A percentile compares a stretch with the other conserved stretches of the same genome.
phyloP scores from a whole-genome alignment of 1,140 invertebrate species.

The Lepidurus couesii region DNA sequence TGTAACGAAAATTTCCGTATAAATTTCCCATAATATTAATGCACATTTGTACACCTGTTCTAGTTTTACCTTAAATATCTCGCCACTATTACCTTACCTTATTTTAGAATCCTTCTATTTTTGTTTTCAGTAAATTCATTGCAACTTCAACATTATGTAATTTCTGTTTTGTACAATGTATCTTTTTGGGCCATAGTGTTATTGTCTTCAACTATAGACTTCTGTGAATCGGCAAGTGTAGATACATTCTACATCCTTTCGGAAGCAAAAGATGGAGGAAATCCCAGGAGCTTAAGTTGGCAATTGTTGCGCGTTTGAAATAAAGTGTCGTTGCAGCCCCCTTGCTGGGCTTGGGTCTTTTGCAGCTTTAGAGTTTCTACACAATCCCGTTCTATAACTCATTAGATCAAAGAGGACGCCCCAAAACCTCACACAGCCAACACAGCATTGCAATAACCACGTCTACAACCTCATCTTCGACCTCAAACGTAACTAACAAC shows the following conservation, averaged over 20 bases:
- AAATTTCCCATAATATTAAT: too few relatives aligned
- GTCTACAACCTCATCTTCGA: not conserved
- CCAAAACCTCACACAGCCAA: not conserved
- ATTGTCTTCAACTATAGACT: too few relatives aligned
- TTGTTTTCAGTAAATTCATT: too few relatives aligned
- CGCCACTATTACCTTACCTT: too few relatives aligned
- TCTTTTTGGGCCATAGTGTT: too few relatives aligned
- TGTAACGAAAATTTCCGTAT: too few relatives aligned
- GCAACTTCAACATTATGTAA: too few relatives aligned
- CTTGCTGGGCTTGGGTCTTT: not conserved
- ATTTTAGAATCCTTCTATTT: too few relatives aligned
- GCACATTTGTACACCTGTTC: too few relatives aligned
- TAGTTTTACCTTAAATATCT: too few relatives aligned
- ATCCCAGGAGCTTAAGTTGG: not conserved
- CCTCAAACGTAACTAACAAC: not conserved
- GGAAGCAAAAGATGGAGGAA: not conserved
- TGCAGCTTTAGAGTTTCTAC: not conserved
- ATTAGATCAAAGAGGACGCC: not conserved
- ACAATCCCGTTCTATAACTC: not conserved
- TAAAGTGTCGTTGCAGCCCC: not conserved
- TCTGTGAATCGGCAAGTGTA: too few relatives aligned
- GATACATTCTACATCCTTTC: not conserved
- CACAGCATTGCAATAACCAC: not conserved
- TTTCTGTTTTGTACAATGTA: too few relatives aligned
- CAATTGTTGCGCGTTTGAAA: conserved; percentile 1